phyloP scores from a whole-genome alignment of 2,888 invertebrate genomes.

The Miltochrista miniata region DNA sequence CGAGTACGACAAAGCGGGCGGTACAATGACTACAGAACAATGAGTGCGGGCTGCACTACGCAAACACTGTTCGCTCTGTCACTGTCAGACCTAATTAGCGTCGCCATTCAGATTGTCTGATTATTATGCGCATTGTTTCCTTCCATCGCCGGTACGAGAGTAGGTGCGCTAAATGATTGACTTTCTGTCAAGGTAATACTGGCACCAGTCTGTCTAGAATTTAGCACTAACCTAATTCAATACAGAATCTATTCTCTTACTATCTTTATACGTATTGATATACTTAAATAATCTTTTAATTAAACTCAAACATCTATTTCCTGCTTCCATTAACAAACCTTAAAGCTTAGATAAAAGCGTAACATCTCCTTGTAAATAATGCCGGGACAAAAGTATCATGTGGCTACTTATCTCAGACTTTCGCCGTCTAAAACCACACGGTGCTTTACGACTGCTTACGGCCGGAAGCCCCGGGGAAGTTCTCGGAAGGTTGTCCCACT shows the following conservation, averaged over 20 bases:
- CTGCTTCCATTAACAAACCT: too few species aligned
- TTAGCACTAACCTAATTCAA: not conserved
- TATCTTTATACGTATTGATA: too few species aligned
- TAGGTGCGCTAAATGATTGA: conserved; percentile 31
- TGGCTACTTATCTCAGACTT: too few species aligned
- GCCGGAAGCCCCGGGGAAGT: too few species aligned
- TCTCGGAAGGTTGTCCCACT: too few species aligned
- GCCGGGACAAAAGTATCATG: too few species aligned
- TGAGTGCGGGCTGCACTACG: conserved; percentile 63
- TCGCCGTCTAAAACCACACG: too few species aligned
- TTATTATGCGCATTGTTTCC: conserved; percentile 77
- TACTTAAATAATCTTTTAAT: too few species aligned
- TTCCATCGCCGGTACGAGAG: conserved; percentile 40
- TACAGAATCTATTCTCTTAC: not conserved
- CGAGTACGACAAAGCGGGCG: conserved; percentile 60
- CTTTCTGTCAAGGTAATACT: conserved; percentile 24
- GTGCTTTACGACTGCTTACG: too few species aligned
- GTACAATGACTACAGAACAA: conserved; percentile 68
- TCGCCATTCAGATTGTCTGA: conserved; percentile 78
- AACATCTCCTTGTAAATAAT: too few species aligned
- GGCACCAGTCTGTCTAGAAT: not conserved
- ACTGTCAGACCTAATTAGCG: conserved; percentile 78
- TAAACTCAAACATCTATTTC: too few species aligned
- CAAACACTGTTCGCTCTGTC: conserved; percentile 71
- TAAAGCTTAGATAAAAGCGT: too few species aligned